Evolutionary conservation across 2,113 vertebrate genomes (phyloP), one percentile per base, ranked within the genome.

Genomic region (Sigmodon hispidus): DNA sequence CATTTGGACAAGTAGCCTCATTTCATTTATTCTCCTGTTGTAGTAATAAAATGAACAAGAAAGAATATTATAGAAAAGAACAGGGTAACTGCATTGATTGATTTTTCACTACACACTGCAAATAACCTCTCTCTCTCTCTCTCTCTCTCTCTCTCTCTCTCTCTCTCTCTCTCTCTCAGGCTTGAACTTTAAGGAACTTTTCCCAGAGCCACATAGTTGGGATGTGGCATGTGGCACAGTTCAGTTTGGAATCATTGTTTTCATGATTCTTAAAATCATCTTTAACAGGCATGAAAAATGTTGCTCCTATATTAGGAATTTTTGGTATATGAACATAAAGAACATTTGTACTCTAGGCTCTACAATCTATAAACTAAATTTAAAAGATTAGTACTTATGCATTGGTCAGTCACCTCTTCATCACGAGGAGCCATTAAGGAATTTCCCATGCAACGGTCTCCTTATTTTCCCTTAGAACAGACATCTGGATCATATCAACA

Each of bases 401-500:
- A 80, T 12, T 96, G 65, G 72, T 81, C 55, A 45, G 73, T 43
- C 13, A 15, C 77, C 15, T 72, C 63, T 86, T 89, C 61, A 77
- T 87, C 72, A 87, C 75, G 63, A 77, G 75, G 67, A 94, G 45
- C 16, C 67, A 92, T 67, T 93, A 6, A 88, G 94, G 81, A 90
- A 90, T 86, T 61, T 96, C 76, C 75, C 95, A 76, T 48, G 67
- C 85, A 73, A 90, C 93, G 40, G 13, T 5, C 29, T 70, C 29
- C 50, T 85, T 57, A 26, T n/a, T 86, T 79, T 80, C 90, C 73
- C 94, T 89, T 61, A 89, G 76, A 75, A 81, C 67, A 87, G 67
- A 89, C 97, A 98, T 94, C 95, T 96, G 97, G 94, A 94, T 92
- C 86, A 75, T 52, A 97, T 93, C 95, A 95, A 40, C 77, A 94